Evolutionary conservation across 2,113 vertebrate genomes (phyloP), one percentile per base, ranked within the genome.

Genomic region (Engraulis encrasicolus): DNA sequence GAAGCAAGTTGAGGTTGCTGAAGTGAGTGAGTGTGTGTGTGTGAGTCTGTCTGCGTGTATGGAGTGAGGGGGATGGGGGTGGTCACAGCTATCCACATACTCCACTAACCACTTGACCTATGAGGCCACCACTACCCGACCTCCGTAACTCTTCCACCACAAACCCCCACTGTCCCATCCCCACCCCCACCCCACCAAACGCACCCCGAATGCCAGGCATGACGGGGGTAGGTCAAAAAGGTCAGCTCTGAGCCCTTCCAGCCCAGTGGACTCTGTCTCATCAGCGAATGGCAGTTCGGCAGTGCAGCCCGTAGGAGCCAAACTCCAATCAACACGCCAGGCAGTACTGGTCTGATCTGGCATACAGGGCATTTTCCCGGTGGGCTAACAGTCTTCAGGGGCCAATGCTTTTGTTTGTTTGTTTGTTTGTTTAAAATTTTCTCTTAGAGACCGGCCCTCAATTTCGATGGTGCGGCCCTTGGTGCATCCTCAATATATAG

Each of bases 181-280:
- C 23, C 58, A 27, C 58, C 6, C 58, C 1, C 58, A 27, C 58
- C 6, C 58, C 23, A 19, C 6, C 54, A 23, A 19, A 19, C 50
- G 11, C 2, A 0, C 54, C 27, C 54, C 54, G 20, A 66, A 66
- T 66, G 45, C 50, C 45, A 27, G 52, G 82, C 36, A 78, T 71
- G 40, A 80, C 38, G 79, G 80, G 82, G 40, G 78, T 38, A 37
- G 50, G 38, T 81, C 71, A 66, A 36, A 50, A 37, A 81, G 85
- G 85, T 86, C 85, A 81, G 66, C 78, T n/a, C 49, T 49, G 50
- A 81, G 82, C 81, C n/a, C 85, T 80, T 84, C 66, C 58, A 31
- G 36, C 71, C 66, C 78, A 78, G 81, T 82, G 61, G 50, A 58
- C 58, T 82, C 82, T 37, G 50, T 74, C 11, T 82, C 50, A 58